Evolutionary conservation across 2,888 invertebrate genomes (phyloP), one percentile per base, ranked within the genome.

Genomic region (Melieria picta): DNA sequence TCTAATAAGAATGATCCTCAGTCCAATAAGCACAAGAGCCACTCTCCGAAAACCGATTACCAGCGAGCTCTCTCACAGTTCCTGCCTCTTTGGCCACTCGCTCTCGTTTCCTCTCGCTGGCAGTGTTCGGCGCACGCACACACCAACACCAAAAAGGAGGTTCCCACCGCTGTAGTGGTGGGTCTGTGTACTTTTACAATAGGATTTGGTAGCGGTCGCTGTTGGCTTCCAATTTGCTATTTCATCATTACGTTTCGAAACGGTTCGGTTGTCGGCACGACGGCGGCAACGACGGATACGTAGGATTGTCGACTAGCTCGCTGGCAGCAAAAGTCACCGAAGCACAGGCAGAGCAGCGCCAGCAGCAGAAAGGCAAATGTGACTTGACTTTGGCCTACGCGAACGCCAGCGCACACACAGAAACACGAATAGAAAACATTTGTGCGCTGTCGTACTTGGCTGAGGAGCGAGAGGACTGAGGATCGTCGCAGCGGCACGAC

Each of bases 401-500:
- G 11, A 13, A 52, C 52, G 52, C 11, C 10, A 13, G 13, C 52
- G 52, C 5, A 11, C 42, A 55, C 63, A 9, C 52, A 52, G 50
- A 50, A 50, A 50, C 50, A 65, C 42, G 50, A 65, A 60, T 58
- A 65, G 13, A 30, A 30, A 30, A 30, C 30, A 30, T 30, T 30
- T 30, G 30, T 30, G 30, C 30, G 30, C 30, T 30, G 30, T 30
- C 30, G 30, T 30, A 30, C 30, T 30, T 30, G 30, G 30, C 3
- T 30, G 30, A 30, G 30, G 30, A 30, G 30, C 30, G 30, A 30
- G 30, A 30, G 73, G 74, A 76, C 66, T 72, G 76, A 75, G 76
- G 75, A 75, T 75, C 75, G 69, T 66, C 71, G 77, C 30, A 30
- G 30, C 30, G 30, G 30, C 30, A 75, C 75, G 75, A 76, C 80